Percentiles rank a stretch among this genome's conserved stretches.
Evolutionary conservation across 2,888 invertebrate species (phyloP).

Genomic region (Sepioteuthis lessoniana): DNA sequence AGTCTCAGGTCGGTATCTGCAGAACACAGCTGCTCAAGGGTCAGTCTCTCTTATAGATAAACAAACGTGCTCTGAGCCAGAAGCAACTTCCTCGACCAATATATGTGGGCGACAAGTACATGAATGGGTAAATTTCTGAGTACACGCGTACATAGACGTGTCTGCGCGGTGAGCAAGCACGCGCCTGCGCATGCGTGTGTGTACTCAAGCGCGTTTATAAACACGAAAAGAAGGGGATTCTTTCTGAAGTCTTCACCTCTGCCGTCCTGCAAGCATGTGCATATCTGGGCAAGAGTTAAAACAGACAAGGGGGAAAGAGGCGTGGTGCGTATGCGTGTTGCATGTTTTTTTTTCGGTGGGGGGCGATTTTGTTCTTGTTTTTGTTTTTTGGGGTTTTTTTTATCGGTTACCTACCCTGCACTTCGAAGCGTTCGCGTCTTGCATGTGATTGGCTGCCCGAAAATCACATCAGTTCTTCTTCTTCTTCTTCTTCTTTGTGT

Average conservation of each 20-base stretch:
- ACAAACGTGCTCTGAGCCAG: too few species aligned
- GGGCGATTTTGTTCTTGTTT: too few species aligned
- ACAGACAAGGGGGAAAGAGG: background rate
- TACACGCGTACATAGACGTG: too few species aligned
- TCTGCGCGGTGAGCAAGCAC: too few species aligned
- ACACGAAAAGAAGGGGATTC: background rate
- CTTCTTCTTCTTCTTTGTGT: too few species aligned
- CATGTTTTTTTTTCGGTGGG: too few species aligned
- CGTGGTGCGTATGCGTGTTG: background rate
- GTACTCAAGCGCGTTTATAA: background rate
- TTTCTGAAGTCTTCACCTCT: background rate
- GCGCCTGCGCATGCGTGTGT: background rate
- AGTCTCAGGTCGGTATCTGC: too few species aligned
- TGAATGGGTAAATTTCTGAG: too few species aligned
- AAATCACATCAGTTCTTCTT: background rate
- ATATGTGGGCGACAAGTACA: too few species aligned
- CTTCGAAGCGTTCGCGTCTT: background rate
- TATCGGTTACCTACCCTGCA: background rate
- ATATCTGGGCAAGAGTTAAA: conserved; percentile 33
- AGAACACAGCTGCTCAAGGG: too few species aligned
- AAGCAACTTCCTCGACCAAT: too few species aligned
- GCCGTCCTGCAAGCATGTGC: background rate
- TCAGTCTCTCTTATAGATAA: too few species aligned
- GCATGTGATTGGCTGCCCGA: background rate
- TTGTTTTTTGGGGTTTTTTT: background rate